phyloP scores from a whole-genome alignment of 2,113 vertebrate species.

The Dicentrarchus labrax region DNA sequence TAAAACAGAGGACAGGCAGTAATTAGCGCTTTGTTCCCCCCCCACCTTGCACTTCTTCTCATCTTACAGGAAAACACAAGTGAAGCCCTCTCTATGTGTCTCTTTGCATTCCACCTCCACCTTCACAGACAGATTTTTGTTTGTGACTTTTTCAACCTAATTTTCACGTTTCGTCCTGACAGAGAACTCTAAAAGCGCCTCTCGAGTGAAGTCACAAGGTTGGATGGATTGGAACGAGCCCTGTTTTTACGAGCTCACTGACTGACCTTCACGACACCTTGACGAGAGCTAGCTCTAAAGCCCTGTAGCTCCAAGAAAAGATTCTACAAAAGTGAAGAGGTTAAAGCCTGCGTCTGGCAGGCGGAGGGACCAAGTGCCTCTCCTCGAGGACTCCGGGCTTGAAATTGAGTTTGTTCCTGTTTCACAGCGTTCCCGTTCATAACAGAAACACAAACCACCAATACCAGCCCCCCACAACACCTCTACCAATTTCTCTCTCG shows the following conservation, averaged over 20 bases:
- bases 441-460: constrained; percentile 61
- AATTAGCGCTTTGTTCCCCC: constrained; percentile 34
- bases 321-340: constrained; percentile 19
- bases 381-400: constrained; percentile 58
- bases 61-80: constrained; percentile 4
- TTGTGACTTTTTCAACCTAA: not conserved
- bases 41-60: not conserved
- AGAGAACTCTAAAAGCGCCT: not conserved
- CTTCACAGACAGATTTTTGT: not conserved
- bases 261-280: not conserved
- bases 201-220: not conserved
- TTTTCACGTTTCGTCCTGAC: not conserved
- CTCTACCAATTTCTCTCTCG: constrained; percentile 19
- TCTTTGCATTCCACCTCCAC: not conserved
- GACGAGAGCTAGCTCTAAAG: not conserved
- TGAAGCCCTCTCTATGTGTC: not conserved
- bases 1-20: constrained; percentile 41
- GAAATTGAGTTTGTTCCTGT: constrained; percentile 74
- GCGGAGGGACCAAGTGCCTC: constrained; percentile 23
- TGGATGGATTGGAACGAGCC: not conserved
- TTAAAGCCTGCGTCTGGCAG: constrained; percentile 38
- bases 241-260: not conserved
- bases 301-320: not conserved
- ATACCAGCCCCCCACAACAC: constrained; percentile 15
- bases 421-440: constrained; percentile 56